phyloP scores from a whole-genome alignment of 37 sponge, comb jelly and placozoan genomes.

The Hexactinellida sp. region DNA sequence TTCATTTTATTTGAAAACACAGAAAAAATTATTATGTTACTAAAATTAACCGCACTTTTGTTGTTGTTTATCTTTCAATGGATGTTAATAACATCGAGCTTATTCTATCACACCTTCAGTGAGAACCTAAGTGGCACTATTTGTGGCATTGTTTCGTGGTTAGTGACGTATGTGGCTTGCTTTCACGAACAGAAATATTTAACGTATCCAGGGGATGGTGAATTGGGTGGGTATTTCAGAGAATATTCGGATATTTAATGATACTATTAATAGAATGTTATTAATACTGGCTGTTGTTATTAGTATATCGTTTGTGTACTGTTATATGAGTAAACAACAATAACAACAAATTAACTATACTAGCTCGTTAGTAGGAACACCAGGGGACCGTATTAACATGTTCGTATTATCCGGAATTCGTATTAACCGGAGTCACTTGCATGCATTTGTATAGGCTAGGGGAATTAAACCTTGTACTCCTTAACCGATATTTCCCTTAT shows the following conservation, averaged over 20 bases:
- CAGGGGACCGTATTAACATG: no score
- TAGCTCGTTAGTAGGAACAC: no score
- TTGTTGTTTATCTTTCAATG: background rate
- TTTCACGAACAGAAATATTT: background rate
- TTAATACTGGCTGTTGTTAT: no score
- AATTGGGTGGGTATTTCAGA: background rate
- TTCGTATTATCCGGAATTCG: no score
- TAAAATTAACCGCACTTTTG: background rate
- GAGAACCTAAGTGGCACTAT: background rate
- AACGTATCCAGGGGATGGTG: background rate
- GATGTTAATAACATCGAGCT: background rate
- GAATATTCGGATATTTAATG: background rate
- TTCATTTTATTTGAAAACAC: background rate
- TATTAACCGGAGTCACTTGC: no score
- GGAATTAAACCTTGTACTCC: no score
- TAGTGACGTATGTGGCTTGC: background rate
- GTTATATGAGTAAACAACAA: no score
- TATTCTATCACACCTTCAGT: background rate
- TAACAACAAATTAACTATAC: no score
- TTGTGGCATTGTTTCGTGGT: constrained; percentile 6
- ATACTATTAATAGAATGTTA: background rate
- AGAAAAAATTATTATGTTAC: background rate
- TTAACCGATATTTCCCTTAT: no score
- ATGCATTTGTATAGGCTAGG: no score
- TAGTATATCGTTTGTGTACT: no score